Percentiles rank a stretch among this genome's conserved stretches.
Conservation (phyloP, 2,113 vertebrate species). For the Tiliqua scincoides region DNA sequence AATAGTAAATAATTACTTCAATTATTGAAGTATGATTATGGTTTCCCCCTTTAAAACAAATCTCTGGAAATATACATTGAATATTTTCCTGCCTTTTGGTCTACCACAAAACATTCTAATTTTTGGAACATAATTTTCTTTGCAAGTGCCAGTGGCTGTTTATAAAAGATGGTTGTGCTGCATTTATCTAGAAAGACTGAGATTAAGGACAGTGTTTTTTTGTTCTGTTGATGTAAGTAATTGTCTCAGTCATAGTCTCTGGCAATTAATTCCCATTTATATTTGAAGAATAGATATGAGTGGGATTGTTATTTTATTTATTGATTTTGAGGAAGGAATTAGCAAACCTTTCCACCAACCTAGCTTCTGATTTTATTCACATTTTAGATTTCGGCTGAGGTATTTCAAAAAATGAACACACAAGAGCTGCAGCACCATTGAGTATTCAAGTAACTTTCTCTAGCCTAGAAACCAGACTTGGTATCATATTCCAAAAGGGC, state of each 20-base stretch:
- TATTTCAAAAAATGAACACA: slow-evolving; percentile 27
- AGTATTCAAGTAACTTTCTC: slow-evolving; percentile 60
- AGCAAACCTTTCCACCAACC: not conserved
- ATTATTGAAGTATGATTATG: too few relatives aligned
- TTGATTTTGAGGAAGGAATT: not conserved
- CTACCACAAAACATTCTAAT: too few relatives aligned
- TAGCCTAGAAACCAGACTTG: slow-evolving; percentile 52
- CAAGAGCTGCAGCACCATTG: slow-evolving; percentile 40
- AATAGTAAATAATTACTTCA: too few relatives aligned
- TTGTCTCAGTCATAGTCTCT: too few relatives aligned
- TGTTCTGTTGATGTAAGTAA: too few relatives aligned
- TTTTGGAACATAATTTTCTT: not conserved
- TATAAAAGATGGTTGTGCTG: not conserved
- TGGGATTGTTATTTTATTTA: too few relatives aligned
- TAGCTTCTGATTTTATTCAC: slow-evolving; percentile 6
- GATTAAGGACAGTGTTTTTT: not conserved
- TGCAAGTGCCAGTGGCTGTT: not conserved
- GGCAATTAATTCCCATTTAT: not conserved
- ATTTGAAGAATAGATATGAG: too few relatives aligned
- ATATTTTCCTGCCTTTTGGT: too few relatives aligned
- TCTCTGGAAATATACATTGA: too few relatives aligned
- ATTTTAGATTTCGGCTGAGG: slow-evolving; percentile 35
- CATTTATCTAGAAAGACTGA: not conserved
- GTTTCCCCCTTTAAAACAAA: too few relatives aligned
- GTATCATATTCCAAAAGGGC: slow-evolving; percentile 67